Evolutionary conservation across 1,140 invertebrate species (phyloP), one percentile per base, ranked within the genome.

Genomic region (Drosophila fuyamai): DNA sequence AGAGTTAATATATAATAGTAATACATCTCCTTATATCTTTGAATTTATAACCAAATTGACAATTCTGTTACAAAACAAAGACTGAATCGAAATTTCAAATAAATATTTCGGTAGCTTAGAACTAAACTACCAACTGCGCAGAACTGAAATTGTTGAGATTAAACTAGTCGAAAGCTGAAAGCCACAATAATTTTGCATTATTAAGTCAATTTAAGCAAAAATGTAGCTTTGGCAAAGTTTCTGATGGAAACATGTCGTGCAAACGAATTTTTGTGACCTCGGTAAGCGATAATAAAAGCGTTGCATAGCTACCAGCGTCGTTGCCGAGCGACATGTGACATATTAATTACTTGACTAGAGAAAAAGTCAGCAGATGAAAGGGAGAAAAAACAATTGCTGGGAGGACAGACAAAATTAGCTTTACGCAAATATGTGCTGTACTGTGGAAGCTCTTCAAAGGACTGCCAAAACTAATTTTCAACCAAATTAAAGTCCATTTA

Each of bases 401-500:
- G 27, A 29, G 58, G 38, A 48, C 43, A 36, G 12, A 23, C 14
- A 10, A 41, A 47, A 62, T 61, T 38, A 66, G 7, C 9, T 47
- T 55, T 35, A 32, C 14, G n/a, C 41, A 46, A 59, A 32, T 32
- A 35, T 62, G 36, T 6, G 36, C 14, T 29, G 35, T 8, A 3
- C 44, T 56, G 14, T 40, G 27, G 38, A 43, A 43, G 47, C 44
- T 65, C 44, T 48, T 71, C 55, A 61, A 56, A 72, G 67, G 16
- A 41, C 68, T 43, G 16, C 14, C 66, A 51, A 71, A 71, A 71
- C 29, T 43, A 70, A 58, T 70, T 79, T 70, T 70, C 62, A 66
- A 63, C 55, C 36, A 79, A 67, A 62, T 84, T 63, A 67, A 68
- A 85, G 47, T 53, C 65, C 44, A 82, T 81, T 84, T 72, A 84